A percentile compares a stretch with the other conserved stretches of the same genome.
phyloP scores from a whole-genome alignment of 1,140 invertebrate species.

The Megalopta genalis region DNA sequence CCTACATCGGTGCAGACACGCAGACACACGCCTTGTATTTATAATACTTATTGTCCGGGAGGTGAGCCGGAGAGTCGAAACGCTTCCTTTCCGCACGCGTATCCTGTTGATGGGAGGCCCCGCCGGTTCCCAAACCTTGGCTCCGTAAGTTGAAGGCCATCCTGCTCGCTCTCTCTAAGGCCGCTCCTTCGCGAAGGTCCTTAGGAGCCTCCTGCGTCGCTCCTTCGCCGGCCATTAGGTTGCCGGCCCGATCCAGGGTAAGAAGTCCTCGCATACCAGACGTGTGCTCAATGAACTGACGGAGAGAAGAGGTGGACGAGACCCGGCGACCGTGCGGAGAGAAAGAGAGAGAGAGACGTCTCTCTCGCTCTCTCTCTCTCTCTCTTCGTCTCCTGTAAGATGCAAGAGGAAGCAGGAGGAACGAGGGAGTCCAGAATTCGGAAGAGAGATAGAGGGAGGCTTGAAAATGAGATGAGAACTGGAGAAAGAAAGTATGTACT shows the following conservation, averaged over 20 bases:
- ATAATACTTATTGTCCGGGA: conserved; percentile 42
- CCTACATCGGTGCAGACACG: background rate
- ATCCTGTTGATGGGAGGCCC: conserved; percentile 54
- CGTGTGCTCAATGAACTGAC: conserved; percentile 71
- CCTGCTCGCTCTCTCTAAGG: conserved; percentile 25
- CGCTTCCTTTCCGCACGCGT: conserved; percentile 50
- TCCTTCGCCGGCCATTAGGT: conserved; percentile 57
- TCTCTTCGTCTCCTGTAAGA: too few relatives aligned
- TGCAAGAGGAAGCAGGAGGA: background rate
- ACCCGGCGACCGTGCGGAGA: background rate
- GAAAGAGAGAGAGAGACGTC: conserved; percentile 27
- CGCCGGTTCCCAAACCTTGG: conserved; percentile 63
- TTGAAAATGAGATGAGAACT: background rate
- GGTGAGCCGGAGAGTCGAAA: conserved; percentile 29
- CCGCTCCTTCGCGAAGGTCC: conserved; percentile 49
- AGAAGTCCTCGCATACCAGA: conserved; percentile 72
- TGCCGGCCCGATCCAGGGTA: conserved; percentile 58
- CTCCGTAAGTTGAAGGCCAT: conserved; percentile 68
- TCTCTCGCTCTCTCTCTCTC: too few relatives aligned
- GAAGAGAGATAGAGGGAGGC: background rate
- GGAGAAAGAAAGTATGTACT: background rate
- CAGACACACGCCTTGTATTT: background rate
- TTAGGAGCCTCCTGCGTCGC: conserved; percentile 58
- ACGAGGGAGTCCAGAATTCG: background rate
- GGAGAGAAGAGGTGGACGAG: conserved; percentile 41